These are phyloP conservation scores for Acipenser oxyrinchus DNA, from an alignment of 2,797 vertebrate species.

Conservation along the genomic window DNA sequence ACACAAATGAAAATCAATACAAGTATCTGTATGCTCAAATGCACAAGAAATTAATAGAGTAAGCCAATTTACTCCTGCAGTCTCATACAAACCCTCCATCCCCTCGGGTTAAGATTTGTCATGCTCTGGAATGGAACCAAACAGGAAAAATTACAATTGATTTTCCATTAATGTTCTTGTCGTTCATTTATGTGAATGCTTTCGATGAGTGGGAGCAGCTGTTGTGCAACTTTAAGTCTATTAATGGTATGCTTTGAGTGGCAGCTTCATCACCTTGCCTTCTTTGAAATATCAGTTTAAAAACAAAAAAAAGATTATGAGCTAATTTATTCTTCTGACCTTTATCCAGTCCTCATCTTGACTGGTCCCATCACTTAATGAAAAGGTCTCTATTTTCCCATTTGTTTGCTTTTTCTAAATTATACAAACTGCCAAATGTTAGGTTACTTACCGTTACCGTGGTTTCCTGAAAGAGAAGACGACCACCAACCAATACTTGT, in stretches of 20 bases:
- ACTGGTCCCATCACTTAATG: no score
- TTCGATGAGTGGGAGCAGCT: conserved; percentile 15
- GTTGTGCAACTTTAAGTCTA: conserved; percentile 17
- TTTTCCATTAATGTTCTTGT: conserved; percentile 23
- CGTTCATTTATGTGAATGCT: conserved; percentile 13
- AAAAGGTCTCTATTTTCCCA: no score
- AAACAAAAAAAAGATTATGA: conserved; percentile 8
- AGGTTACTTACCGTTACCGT: no score
- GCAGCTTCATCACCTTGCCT: conserved; percentile 15
- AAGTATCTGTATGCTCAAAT: conserved; percentile 12
- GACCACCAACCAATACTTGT: no score
- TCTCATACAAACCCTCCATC: conserved; percentile 3
- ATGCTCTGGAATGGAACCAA: conserved; percentile 20
- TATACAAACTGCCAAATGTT: no score
- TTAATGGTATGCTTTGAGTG: conserved; percentile 14
- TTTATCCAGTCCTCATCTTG: neutral
- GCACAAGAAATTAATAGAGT: conserved; percentile 12
- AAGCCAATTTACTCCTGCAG: neutral
- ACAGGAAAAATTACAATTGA: conserved; percentile 23
- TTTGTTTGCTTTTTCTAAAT: no score
- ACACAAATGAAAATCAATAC: conserved; percentile 20
- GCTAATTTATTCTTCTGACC: conserved; percentile 11
- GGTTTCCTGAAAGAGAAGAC: no score
- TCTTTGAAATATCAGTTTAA: conserved; percentile 8
- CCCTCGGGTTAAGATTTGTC: conserved; percentile 11